Evolutionary conservation across 23 tunicate genomes (phyloP).

Genomic region (Diplosoma virens): DNA sequence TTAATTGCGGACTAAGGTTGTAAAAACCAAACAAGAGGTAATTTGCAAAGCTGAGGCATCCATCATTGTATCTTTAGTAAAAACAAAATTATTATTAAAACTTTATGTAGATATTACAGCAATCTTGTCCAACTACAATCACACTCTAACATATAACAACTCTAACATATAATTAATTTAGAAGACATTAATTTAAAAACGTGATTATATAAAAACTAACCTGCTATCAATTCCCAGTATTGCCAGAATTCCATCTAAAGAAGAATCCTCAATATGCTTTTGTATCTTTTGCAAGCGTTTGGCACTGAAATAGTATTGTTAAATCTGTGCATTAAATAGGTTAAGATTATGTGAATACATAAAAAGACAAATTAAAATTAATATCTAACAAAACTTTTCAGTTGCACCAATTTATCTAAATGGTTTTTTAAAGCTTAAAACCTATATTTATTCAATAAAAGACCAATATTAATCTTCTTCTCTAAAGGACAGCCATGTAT

Average conservation of each 20-base stretch:
- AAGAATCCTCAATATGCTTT: conserved; percentile 10
- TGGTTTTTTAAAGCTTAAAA: too few relatives aligned
- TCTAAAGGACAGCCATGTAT: too few relatives aligned
- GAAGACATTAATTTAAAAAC: background rate
- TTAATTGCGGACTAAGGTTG: conserved; percentile 10
- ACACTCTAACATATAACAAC: background rate
- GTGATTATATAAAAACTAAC: conserved; percentile 3
- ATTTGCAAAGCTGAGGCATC: conserved; percentile 74
- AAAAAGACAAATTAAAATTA: too few relatives aligned
- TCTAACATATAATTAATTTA: background rate
- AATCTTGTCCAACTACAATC: too few relatives aligned
- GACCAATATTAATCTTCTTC: too few relatives aligned
- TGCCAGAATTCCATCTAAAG: conserved; percentile 36
- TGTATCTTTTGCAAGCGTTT: conserved; percentile 67
- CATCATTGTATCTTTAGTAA: conserved; percentile 61
- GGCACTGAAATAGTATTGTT: conserved; percentile 35
- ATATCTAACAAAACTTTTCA: too few relatives aligned
- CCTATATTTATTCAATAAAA: too few relatives aligned
- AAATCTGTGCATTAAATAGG: too few relatives aligned
- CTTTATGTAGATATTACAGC: too few relatives aligned
- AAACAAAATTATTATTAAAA: too few relatives aligned
- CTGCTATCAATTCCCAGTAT: conserved; percentile 80
- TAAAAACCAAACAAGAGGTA: conserved; percentile 71
- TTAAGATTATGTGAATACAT: too few relatives aligned
- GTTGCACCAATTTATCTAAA: too few relatives aligned